Base-by-base conservation (phyloP, 2,113 vertebrate species). In the Mesitornis unicolor region DNA sequence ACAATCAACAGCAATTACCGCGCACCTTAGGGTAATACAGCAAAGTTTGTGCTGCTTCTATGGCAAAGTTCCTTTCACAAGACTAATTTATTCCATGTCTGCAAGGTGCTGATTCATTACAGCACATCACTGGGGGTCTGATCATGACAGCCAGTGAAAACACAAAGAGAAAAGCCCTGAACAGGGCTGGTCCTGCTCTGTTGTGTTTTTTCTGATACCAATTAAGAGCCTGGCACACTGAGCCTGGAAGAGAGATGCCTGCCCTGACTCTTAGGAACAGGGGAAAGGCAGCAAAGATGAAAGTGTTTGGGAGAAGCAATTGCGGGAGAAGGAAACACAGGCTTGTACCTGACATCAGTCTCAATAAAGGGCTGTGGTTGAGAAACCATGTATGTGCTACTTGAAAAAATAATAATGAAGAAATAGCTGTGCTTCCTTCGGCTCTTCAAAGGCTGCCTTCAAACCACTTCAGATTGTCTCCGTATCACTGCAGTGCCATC, bases 101-200 rank as follows among this genome's bases (percentile, higher is more conserved):
- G 84, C 71, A 67, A 97, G 95, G 84, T 88, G 90, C 82, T 96
- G 96, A 94, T 96, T 93, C 92, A 96, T 94, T 94, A 89, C 71
- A 85, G 78, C 26, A 35, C 64, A 24, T 94, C 70, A 56, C 70
- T 77, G 64, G 50, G 74, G 73, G 75, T 74, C 78, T 95, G 84
- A 54, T 76, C 85, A 59, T 1, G 7, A 38, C 84, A 87, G 54
- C 16, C 56, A 50, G 13, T 10, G 40, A 59, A 51, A 95, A 47
- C 43, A 84, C 60, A 61, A 26, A 90, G 61, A 71, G 53, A 82
- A 94, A 81, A 90, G 50, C 65, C 53, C 82, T 50, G 47, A 60
- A 71, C 81, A 90, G 36, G 65, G 61, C 50, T 90, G 4, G 0
- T 74, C 68, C 56, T 93, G 54, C 38, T 84, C 50, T 67, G 38